Percentiles rank a stretch among this genome's conserved stretches.
Conservation (phyloP, 2,113 vertebrate species). For the Oncorhynchus mykiss region DNA sequence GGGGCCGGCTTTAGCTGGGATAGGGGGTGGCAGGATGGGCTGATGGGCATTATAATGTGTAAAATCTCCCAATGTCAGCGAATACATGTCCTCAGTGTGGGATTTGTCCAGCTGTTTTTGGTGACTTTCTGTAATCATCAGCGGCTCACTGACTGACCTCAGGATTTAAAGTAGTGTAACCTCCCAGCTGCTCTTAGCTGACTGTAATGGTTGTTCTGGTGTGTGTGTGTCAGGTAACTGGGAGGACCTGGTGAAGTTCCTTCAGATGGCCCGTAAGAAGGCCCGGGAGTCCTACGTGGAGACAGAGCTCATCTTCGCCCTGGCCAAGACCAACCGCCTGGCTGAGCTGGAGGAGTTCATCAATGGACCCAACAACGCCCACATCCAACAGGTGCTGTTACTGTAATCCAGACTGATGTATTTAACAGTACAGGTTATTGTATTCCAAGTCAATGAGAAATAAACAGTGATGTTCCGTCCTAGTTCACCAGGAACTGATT, state of each 20-base stretch:
- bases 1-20: background rate
- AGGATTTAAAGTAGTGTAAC: background rate
- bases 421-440: no score
- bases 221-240: constrained; percentile 82
- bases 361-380: constrained; percentile 97
- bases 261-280: constrained; percentile 98
- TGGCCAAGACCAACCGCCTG: constrained; percentile 96
- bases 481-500: no score
- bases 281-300: constrained; percentile 96
- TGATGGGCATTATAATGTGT: background rate
- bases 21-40: background rate
- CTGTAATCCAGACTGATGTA: background rate
- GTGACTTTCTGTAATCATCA: no score
- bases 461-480: no score
- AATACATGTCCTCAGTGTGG: no score
- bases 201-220: background rate
- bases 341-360: constrained; percentile 97
- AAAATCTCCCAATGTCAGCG: no score
- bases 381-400: constrained; percentile 87
- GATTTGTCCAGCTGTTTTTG: no score
- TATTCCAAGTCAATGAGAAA: no score
- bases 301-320: constrained; percentile 94
- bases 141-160: no score
- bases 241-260: constrained; percentile 96
- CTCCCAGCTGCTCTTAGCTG: background rate